Conservation (phyloP, 2,797 vertebrate genomes). For the Sebastes oblongus region DNA sequence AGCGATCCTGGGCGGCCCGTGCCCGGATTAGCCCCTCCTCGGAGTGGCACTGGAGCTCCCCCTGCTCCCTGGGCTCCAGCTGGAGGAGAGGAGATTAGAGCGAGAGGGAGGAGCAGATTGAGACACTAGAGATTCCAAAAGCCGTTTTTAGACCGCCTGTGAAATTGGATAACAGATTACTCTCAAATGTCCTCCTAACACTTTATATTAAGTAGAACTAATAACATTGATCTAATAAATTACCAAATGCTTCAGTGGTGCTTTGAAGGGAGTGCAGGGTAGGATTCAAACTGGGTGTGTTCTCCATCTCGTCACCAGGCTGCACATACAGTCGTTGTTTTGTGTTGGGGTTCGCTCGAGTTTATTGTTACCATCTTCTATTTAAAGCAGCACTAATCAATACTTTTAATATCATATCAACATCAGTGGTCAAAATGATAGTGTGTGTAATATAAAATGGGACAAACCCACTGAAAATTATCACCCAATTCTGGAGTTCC, state of each 20-base stretch:
- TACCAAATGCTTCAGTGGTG: conserved; percentile 56
- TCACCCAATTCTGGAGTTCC: too few species aligned
- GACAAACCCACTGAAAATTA: neutral
- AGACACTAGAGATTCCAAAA: conserved; percentile 72
- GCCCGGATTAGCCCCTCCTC: conserved; percentile 72
- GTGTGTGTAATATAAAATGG: neutral
- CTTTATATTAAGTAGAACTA: conserved; percentile 78
- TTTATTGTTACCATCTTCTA: neutral
- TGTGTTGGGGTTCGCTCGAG: neutral
- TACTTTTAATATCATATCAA: neutral
- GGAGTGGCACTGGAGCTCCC: conserved; percentile 57
- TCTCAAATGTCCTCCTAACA: conserved; percentile 73
- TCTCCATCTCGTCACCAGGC: conserved; percentile 1
- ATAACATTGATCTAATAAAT: conserved; percentile 76
- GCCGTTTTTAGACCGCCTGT: conserved; percentile 71
- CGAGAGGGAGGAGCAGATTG: conserved; percentile 62
- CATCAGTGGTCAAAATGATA: neutral
- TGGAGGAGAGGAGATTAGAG: conserved; percentile 74
- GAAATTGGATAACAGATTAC: conserved; percentile 80
- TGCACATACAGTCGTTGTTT: neutral
- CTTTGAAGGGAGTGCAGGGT: conserved; percentile 44
- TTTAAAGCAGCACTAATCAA: neutral
- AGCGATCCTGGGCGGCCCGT: conserved; percentile 66
- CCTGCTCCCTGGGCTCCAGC: conserved; percentile 62
- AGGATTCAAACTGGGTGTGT: conserved; percentile 31